Evolutionary conservation across 1,140 invertebrate species (phyloP), one percentile per base, ranked within the genome.

Genomic region (Diuraphis noxia): DNA sequence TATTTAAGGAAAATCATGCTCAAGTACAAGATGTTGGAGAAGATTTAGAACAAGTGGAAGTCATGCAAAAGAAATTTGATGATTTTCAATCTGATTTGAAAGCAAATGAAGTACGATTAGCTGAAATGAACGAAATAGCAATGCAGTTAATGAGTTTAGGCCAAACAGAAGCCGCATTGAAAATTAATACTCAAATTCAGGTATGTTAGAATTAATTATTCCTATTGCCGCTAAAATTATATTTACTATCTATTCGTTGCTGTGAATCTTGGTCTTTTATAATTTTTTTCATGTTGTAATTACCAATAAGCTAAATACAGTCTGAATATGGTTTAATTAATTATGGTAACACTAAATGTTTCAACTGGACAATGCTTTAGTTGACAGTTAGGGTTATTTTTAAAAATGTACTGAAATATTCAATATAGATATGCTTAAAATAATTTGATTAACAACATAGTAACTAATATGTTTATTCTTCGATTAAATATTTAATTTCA

Each of bases 41-140:
- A 94, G 98, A 99, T 94, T 94, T 99, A 86, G 99, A 99, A 94
- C 98, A 99, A 93, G 99, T 99, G 9, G 99, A 99, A 95, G 98
- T 99, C 5, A 96, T 99, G 95, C 99, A 99, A 94, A 99, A 99
- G 96, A 99, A 99, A 94, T 99, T 99, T 94, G 99, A 99, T 94
- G 99, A 99, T 94, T 99, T 99, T 96, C 98, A 99, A 94, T 97
- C 97, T 88, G 99, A 99, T 94, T 94, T 99, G 92, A 98, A 99
- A 94, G 98, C 99, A 0, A 99, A 99, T 94, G 98, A 99, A 94
- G 98, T 99, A 10, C 96, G 99, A 92, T 95, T 99, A 82, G 97
- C 98, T 13, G 98, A 99, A 94, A 99, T 99, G 98, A 99, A 99
- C 94, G 97, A 99, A 94, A 98, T 99, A 93, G 98, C 98, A 21